These are phyloP conservation scores for Zeugodacus cucurbitae DNA, from an alignment of 1,140 invertebrate species.

Conservation along the genomic window DNA sequence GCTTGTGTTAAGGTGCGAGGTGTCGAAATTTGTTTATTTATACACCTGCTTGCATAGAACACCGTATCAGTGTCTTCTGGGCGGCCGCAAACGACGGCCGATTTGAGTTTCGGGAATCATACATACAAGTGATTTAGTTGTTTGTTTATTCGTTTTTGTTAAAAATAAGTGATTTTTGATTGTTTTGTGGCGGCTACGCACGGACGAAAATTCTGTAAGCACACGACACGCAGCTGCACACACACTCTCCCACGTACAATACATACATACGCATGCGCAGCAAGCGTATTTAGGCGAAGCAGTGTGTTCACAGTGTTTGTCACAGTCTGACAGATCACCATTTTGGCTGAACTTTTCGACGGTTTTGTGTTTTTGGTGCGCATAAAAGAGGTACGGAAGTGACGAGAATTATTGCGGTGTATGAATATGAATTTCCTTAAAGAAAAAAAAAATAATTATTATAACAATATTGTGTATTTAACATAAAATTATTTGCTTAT, in stretches of 20 bases:
- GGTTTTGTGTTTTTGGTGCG: neutral
- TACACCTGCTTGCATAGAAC: constrained; percentile 61
- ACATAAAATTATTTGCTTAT: neutral
- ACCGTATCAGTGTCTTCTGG: constrained; percentile 65
- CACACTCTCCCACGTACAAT: neutral
- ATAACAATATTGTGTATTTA: neutral
- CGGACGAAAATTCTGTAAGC: neutral
- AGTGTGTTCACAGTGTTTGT: neutral
- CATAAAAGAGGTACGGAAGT: constrained; percentile 33
- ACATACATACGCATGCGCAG: neutral
- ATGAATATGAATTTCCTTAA: neutral
- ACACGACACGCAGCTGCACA: no score
- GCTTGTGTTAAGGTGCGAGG: neutral
- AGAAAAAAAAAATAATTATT: no score
- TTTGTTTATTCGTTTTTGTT: neutral
- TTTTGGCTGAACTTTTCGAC: neutral
- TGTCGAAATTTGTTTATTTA: constrained; percentile 62
- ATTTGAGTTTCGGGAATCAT: neutral
- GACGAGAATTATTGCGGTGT: neutral
- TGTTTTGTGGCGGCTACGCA: neutral
- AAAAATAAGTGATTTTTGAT: neutral
- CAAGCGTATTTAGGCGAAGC: neutral
- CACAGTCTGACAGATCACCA: neutral
- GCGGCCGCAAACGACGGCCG: constrained; percentile 55
- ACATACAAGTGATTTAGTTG: no score